Evolutionary conservation across 2,113 vertebrate species (phyloP).

Genomic region (Erythrolamprus reginae): DNA sequence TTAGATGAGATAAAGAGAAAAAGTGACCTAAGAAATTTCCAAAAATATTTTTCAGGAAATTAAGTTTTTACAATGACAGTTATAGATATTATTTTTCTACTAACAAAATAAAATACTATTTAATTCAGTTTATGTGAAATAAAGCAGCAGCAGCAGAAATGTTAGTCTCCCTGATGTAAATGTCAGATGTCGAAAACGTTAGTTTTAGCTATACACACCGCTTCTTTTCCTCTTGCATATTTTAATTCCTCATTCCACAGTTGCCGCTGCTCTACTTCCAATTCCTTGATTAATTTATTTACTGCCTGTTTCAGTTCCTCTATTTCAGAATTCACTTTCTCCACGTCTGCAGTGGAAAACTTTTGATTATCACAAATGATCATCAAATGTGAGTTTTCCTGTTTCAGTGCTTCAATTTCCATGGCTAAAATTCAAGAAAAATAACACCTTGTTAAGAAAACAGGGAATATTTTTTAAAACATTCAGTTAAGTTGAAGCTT

Average conservation of each 20-base stretch:
- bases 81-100: background rate
- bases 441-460: background rate
- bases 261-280: constrained; percentile 83
- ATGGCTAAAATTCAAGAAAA: constrained; percentile 66
- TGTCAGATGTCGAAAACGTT: background rate
- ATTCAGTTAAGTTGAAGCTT: background rate
- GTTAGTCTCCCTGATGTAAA: background rate
- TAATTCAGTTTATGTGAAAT: background rate
- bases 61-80: background rate
- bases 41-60: background rate
- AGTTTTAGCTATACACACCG: constrained; percentile 66
- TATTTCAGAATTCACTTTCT: constrained; percentile 90
- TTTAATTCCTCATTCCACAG: constrained; percentile 91
- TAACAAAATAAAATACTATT: background rate
- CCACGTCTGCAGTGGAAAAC: constrained; percentile 87
- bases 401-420: constrained; percentile 79
- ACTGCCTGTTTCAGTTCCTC: constrained; percentile 86
- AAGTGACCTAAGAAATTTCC: background rate
- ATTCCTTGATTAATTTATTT: constrained; percentile 75
- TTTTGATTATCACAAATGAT: constrained; percentile 85
- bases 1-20: background rate
- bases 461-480: background rate
- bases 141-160: background rate
- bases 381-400: constrained; percentile 78
- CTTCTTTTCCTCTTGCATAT: constrained; percentile 84